phyloP scores from a whole-genome alignment of 1,140 invertebrate species.

The Belonocnema kinseyi region DNA sequence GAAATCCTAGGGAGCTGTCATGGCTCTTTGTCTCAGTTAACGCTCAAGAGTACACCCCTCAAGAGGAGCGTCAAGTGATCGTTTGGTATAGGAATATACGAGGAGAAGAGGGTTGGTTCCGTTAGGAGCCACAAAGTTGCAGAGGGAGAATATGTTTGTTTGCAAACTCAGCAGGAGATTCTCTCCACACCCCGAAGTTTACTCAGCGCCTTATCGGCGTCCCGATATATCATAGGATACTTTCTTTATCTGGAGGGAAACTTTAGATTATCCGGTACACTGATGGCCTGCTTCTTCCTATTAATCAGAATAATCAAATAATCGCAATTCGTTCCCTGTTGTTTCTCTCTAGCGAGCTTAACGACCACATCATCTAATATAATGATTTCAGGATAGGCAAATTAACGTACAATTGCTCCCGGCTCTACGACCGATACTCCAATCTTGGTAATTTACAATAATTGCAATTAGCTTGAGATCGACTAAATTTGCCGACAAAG shows the following conservation, averaged over 20 bases:
- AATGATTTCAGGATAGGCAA: constrained; percentile 33
- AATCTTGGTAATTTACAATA: constrained; percentile 30
- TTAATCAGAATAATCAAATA: constrained; percentile 30
- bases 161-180: constrained; percentile 26
- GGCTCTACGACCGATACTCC: not conserved
- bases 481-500: constrained; percentile 24
- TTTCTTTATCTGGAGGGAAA: not conserved
- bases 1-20: constrained; percentile 11
- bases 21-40: constrained; percentile 28
- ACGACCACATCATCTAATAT: constrained; percentile 48
- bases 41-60: not conserved
- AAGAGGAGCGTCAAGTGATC: constrained; percentile 17
- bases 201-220: constrained; percentile 6
- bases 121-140: constrained; percentile 21
- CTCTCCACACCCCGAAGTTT: constrained; percentile 7
- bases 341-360: constrained; percentile 47
- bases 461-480: constrained; percentile 30
- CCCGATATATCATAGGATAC: not conserved
- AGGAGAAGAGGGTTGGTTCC: constrained; percentile 11
- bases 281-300: constrained; percentile 4
- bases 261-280: not conserved
- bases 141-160: constrained; percentile 30
- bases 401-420: constrained; percentile 20
- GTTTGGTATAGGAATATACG: constrained; percentile 11
- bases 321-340: constrained; percentile 47